Base-by-base conservation (phyloP, 2,797 vertebrate genomes). In the Acridotheres tristis region DNA sequence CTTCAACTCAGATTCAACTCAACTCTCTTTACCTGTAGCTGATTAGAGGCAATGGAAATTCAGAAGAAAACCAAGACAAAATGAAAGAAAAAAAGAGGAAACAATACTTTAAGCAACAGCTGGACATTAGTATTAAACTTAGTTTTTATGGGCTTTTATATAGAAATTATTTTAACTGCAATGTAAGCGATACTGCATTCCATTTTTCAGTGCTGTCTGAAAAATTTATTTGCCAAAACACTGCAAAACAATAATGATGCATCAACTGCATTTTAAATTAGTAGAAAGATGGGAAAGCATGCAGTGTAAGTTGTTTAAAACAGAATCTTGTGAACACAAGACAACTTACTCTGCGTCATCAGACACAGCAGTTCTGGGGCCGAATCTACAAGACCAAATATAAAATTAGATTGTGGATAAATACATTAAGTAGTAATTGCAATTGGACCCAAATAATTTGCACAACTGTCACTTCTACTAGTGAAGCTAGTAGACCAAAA, bases 281-380 rank as follows among this genome's bases (percentile, higher is more conserved):
- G 97, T 97, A 96, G 88, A 94, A 94, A 97, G 96, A 95, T 65
- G 27, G 71, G 93, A 85, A 96, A 96, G 97, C 98, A 98, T 98
- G 98, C 98, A 97, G 96, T 96, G 96, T 97, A 97, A 97, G 94
- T 96, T 95, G 96, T 88, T 97, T 89, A 96, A 97, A 96, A 76
- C 9, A 95, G 78, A 96, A 96, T 95, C 96, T 96, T 92, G 86
- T 58, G 78, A 97, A 96, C 86, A 94, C 89, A 97, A 95, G 88
- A 96, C 91, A 97, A 99, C 99, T 99, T 99, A 99, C 99, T 99
- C 99, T 97, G 98, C 97, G 95, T 99, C 98, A 98, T 99, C 98
- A 98, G 99, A 99, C 98, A 98, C 98, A 99, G 98, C 98, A 98
- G 98, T 98, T 98, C 98, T 98, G 96, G 97, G 98, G 98, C 98